phyloP scores from a whole-genome alignment of 2,797 vertebrate genomes.

The Spheniscus humboldti region DNA sequence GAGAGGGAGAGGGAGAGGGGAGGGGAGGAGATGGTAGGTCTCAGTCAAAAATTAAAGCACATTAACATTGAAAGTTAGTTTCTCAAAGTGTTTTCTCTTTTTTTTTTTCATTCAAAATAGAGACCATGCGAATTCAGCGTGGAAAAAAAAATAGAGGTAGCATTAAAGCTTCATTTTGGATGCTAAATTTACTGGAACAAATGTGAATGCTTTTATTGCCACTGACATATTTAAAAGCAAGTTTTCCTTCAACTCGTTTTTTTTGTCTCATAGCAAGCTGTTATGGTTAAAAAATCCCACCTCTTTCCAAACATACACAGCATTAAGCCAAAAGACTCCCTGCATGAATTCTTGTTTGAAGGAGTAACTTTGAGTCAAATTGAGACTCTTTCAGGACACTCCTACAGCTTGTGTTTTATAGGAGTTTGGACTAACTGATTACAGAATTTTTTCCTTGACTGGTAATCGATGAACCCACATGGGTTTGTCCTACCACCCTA shows the following conservation, averaged over 20 bases:
- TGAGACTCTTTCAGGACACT: neutral
- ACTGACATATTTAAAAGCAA: neutral
- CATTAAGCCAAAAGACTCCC: neutral
- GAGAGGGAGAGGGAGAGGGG: neutral
- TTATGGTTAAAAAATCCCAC: neutral
- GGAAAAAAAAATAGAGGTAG: neutral
- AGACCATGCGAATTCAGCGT: neutral
- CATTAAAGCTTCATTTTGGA: neutral
- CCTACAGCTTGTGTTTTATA: neutral
- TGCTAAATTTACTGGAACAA: slow-evolving; percentile 5
- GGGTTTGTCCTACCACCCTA: neutral
- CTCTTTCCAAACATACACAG: neutral
- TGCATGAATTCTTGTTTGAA: neutral
- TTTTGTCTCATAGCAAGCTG: neutral
- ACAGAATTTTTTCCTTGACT: neutral
- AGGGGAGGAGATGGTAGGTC: neutral
- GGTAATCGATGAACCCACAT: neutral
- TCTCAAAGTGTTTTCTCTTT: neutral
- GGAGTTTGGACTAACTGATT: neutral
- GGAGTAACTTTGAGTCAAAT: neutral
- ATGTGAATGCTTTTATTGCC: neutral
- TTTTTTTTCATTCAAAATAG: neutral
- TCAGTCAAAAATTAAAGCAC: neutral
- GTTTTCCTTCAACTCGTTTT: neutral
- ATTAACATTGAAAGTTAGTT: neutral